These are phyloP conservation scores for Mizuhopecten yessoensis DNA, from an alignment of 1,140 invertebrate species.

Conservation along the genomic window DNA sequence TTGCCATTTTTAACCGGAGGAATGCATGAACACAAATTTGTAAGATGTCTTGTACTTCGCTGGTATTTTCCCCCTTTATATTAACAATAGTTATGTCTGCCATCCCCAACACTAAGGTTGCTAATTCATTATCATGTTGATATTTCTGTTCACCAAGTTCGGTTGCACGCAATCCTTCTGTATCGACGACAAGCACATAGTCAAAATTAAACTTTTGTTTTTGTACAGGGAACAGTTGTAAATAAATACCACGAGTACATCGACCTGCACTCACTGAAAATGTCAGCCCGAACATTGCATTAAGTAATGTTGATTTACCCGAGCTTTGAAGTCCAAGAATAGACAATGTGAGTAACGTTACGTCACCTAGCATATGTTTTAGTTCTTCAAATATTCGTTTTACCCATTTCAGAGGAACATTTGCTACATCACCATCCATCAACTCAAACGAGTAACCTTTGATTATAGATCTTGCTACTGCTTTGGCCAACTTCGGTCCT, in stretches of 20 bases:
- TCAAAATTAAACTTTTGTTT: neutral
- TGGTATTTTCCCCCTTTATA: conserved; percentile 50
- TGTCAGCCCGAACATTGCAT: conserved; percentile 56
- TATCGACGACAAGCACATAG: conserved; percentile 55
- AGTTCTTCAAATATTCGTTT: conserved; percentile 40
- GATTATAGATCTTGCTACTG: conserved; percentile 8
- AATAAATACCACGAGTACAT: conserved; percentile 55
- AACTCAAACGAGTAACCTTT: conserved; percentile 48
- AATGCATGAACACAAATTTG: conserved; percentile 61
- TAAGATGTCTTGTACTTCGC: conserved; percentile 55
- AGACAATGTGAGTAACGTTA: conserved; percentile 33
- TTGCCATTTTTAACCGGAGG: conserved; percentile 51
- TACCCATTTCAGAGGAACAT: conserved; percentile 50
- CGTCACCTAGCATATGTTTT: neutral
- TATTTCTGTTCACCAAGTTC: neutral
- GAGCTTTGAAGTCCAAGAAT: conserved; percentile 58
- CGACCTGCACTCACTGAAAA: conserved; percentile 56
- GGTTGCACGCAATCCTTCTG: conserved; percentile 48
- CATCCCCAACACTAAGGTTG: conserved; percentile 56
- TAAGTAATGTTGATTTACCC: conserved; percentile 55
- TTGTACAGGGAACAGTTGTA: conserved; percentile 48
- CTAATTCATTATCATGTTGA: conserved; percentile 56
- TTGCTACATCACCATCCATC: conserved; percentile 58
- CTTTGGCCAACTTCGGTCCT: neutral
- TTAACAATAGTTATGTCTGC: conserved; percentile 56